Base-by-base conservation (phyloP, 92 coral and sea anemone species). In the Paragorgia papillata region DNA sequence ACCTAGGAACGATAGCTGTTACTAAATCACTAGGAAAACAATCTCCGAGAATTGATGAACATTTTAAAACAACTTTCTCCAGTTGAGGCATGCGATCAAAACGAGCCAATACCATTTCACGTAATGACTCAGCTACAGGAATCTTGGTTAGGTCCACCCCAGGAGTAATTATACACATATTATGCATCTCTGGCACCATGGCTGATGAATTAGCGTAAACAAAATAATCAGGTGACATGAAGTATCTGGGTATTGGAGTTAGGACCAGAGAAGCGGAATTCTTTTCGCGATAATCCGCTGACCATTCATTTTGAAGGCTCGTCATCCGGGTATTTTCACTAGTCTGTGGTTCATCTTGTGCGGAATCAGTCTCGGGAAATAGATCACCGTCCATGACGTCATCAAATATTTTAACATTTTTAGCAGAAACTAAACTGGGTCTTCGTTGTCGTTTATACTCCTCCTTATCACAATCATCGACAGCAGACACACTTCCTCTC, bases 41-140 rank as follows among this genome's bases (percentile, higher is more conserved):
- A 22, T 83, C 59, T 2, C 99, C 99, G 54, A 95, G 85, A 17
- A 95, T 91, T 22, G 97, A 88, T 0, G 97, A 88, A 65, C 99
- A 95, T 33, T 95, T 95, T 24, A 95, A 85, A 24, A 89, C 81
- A 56, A 91, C 81, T 76, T 91, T 96, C 62, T 95, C 99, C 10
- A 73, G 74, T 12, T 97, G 99, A 48, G 91, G 67, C 92, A 95
- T 86, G 69, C 99, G 90, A 70, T 95, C 99, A 3, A 95, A 89
- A 0, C 99, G 81, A 15, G 99, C 97, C 37, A 95, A 87, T 4
- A 95, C 99, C 99, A 95, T 95, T 68, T 95, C 99, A 43, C 92
- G 92, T 10, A 95, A 91, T 33, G 97, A 95, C 29, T 91, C 99
- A 56, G 99, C 97, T 21, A 95, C 97, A 2, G 92, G 80, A 22